Conservation (phyloP, 2,113 vertebrate genomes). For the Suricata suricatta region DNA sequence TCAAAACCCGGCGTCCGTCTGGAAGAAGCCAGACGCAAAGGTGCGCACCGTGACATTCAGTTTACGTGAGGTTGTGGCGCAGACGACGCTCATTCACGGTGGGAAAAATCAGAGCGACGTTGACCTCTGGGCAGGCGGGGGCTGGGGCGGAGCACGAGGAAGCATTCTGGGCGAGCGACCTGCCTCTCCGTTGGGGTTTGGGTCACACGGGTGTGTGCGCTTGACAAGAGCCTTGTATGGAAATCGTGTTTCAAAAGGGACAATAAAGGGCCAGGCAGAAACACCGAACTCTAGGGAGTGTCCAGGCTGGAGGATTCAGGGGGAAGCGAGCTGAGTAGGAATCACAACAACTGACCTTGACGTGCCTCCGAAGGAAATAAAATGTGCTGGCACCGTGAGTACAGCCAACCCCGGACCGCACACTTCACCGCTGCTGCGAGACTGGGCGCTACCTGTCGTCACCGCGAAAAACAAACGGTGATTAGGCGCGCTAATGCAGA, state of each 20-base stretch:
- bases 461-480: not conserved
- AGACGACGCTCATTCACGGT: not conserved
- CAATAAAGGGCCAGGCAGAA: not conserved
- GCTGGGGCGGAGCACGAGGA: not conserved
- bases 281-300: not conserved
- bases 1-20: not conserved
- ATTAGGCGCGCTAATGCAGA: not conserved
- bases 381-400: not conserved
- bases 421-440: not conserved
- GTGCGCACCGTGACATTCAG: accelerated
- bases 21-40: not conserved
- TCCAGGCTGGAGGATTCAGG: not conserved
- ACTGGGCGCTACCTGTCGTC: not conserved
- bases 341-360: not conserved
- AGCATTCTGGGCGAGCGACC: no score
- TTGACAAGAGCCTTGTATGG: no score
- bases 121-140: not conserved
- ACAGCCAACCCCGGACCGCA: accelerated
- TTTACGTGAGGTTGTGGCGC: not conserved
- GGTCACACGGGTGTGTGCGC: no score
- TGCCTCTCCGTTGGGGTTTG: no score
- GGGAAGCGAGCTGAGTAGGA: not conserved
- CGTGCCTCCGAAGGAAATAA: not conserved
- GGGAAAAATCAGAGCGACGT: not conserved
- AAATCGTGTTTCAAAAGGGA: not conserved